These are phyloP conservation scores for Ctenoplectra terminalis DNA, from an alignment of 1,140 invertebrate species.

Conservation along the genomic window DNA sequence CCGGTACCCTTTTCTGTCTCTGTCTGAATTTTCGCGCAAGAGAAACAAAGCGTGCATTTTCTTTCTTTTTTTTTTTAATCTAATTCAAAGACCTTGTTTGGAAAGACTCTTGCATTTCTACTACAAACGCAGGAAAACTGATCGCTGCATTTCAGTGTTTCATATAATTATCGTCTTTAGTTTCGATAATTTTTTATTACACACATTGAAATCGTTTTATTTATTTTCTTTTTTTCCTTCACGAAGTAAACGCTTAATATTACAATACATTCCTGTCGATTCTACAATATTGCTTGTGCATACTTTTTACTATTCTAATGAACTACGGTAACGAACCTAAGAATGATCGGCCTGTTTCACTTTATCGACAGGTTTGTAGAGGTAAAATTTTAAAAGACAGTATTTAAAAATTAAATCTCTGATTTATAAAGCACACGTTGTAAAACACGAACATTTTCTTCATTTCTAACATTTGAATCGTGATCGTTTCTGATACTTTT, in stretches of 20 bases:
- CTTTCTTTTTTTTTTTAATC: neutral
- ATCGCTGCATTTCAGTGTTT: slow-evolving; percentile 54
- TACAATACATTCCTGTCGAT: slow-evolving; percentile 41
- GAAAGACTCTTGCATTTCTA: slow-evolving; percentile 29
- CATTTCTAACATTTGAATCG: neutral
- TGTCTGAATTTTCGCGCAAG: slow-evolving; percentile 23
- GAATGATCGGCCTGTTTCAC: slow-evolving; percentile 31
- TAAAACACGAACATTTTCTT: slow-evolving; percentile 8
- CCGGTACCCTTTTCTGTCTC: slow-evolving; percentile 37
- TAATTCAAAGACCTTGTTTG: neutral
- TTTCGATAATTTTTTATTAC: neutral
- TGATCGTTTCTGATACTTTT: slow-evolving; percentile 18
- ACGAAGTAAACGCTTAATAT: neutral
- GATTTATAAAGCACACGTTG: slow-evolving; percentile 6
- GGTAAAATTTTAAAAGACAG: neutral
- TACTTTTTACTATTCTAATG: slow-evolving; percentile 35
- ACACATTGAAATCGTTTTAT: neutral
- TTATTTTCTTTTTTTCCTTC: neutral
- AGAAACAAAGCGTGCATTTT: slow-evolving; percentile 21
- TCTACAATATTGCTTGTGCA: slow-evolving; percentile 25
- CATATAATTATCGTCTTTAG: neutral
- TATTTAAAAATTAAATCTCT: neutral
- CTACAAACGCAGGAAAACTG: neutral
- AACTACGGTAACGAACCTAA: slow-evolving; percentile 25
- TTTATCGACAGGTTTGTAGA: slow-evolving; percentile 45